These are phyloP conservation scores for Thaumetopoea pityocampa DNA, from an alignment of 1,140 invertebrate genomes.

Conservation along the genomic window DNA sequence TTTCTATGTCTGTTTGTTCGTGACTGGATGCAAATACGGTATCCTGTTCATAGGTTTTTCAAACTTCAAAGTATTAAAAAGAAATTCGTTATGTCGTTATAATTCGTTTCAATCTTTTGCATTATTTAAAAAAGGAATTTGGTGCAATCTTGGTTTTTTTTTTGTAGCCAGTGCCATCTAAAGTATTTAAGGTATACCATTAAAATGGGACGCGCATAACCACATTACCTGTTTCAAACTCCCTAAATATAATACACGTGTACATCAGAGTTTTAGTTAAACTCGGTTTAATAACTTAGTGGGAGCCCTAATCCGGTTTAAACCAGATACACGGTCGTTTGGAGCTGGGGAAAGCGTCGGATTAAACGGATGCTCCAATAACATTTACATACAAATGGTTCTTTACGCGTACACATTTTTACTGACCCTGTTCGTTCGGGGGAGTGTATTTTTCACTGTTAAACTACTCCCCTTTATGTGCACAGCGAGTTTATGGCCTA, in stretches of 20 bases:
- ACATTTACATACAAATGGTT: slow-evolving; percentile 68
- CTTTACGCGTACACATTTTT: slow-evolving; percentile 44
- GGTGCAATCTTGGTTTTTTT: too few relatives aligned
- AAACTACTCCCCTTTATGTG: slow-evolving; percentile 16
- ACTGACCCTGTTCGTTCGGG: slow-evolving; percentile 32
- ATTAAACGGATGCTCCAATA: slow-evolving; percentile 64
- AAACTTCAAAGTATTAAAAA: too few relatives aligned
- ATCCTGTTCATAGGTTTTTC: too few relatives aligned
- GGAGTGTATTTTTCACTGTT: slow-evolving; percentile 28
- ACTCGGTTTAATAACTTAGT: slow-evolving; percentile 20
- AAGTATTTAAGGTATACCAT: slow-evolving; percentile 68
- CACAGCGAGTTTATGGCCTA: slow-evolving; percentile 4
- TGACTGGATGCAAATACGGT: too few relatives aligned
- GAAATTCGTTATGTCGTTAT: too few relatives aligned
- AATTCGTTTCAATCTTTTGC: too few relatives aligned
- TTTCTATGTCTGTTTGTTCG: too few relatives aligned
- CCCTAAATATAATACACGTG: slow-evolving; percentile 7
- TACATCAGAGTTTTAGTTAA: slow-evolving; percentile 17
- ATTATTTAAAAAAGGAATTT: too few relatives aligned
- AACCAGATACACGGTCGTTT: slow-evolving; percentile 58
- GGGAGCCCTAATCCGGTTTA: slow-evolving; percentile 52
- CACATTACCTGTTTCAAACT: too few relatives aligned
- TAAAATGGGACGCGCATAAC: too few relatives aligned
- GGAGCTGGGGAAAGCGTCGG: slow-evolving; percentile 43
- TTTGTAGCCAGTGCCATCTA: slow-evolving; percentile 8